Evolutionary conservation across 1,140 invertebrate species (phyloP), one percentile per base, ranked within the genome.

Genomic region (Rhysida immarginata): DNA sequence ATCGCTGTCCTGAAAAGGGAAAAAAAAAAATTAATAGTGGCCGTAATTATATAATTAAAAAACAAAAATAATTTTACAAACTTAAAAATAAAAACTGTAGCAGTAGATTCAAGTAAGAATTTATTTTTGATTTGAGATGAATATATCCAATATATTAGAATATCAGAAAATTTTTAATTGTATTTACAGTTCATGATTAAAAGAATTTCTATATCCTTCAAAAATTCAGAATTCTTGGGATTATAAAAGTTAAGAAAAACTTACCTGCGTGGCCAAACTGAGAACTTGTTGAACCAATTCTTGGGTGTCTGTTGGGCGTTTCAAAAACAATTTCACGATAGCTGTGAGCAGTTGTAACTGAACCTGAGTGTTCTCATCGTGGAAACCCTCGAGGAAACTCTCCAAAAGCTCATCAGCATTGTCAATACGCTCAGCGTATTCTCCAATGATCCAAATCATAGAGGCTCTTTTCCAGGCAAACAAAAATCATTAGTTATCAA

Each of bases 371-470:
- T 99, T 99, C 69, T 99, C 96, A 76, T 99, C 96, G 62, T 96
- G 91, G 73, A 99, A 99, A n/a, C 95, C 95, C 75, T 99, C 96
- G 1, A 99, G 75, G 74, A 99, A 99, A 63, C 90, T 95, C 68
- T 99, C 96, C 2, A 99, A 73, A 14, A 99, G 75, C 69, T 99
- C 96, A 67, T 99, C 96, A 13, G 96, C 96, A 72, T 99, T 99
- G 70, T 99, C 96, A 64, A 99, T 99, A 61, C 96, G 80, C 67
- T 99, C 96, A 0, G 96, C 96, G 72, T 99, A 99, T 69, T 94
- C 87, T 60, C 95, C 96, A 70, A 99, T 97, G 60, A 99, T 99
- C 96, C 96, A 99, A 60, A 99, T 98, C 96, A 99, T 99, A 0
- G 93, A 97, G 13, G 95, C 96, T 64, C 96, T 77, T 56, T n/a